These are phyloP conservation scores for Chaetodon trifasciatus DNA, from an alignment of 2,797 vertebrate genomes.

Conservation along the genomic window DNA sequence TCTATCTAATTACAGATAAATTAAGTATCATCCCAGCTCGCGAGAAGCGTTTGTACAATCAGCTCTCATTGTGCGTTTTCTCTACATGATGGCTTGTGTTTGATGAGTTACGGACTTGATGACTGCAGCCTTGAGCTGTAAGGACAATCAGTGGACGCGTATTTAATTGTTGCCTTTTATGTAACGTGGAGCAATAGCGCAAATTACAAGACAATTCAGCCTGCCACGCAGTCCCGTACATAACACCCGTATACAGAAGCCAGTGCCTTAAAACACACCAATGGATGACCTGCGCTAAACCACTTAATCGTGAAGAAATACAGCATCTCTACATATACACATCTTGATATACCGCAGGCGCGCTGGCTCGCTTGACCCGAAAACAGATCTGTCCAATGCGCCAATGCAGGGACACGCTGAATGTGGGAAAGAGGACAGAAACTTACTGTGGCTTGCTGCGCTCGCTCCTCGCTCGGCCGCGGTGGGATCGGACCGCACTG, in stretches of 20 bases:
- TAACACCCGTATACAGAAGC: not conserved
- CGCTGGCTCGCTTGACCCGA: not conserved
- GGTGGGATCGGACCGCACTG: slow-evolving; percentile 52
- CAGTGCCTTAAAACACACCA: not conserved
- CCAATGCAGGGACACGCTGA: not conserved
- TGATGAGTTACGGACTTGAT: not conserved
- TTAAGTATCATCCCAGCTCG: not conserved
- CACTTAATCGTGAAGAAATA: not conserved
- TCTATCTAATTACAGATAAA: not conserved
- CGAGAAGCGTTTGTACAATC: too few relatives aligned
- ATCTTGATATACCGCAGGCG: slow-evolving; percentile 6
- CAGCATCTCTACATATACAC: not conserved
- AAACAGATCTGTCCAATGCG: not conserved
- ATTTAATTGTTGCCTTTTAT: slow-evolving; percentile 23
- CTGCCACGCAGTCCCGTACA: not conserved
- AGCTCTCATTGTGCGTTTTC: not conserved
- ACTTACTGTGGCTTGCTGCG: slow-evolving; percentile 72
- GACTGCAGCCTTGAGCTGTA: not conserved
- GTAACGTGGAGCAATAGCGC: slow-evolving; percentile 4
- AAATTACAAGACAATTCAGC: not conserved
- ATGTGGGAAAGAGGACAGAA: not conserved
- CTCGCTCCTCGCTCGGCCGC: slow-evolving; percentile 43
- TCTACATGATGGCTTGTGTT: not conserved
- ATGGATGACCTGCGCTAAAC: slow-evolving; percentile 8
- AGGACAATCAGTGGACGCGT: not conserved